These are phyloP conservation scores for Coracias cyanogaster DNA, from an alignment of 2,797 vertebrate genomes.

Conservation along the genomic window DNA sequence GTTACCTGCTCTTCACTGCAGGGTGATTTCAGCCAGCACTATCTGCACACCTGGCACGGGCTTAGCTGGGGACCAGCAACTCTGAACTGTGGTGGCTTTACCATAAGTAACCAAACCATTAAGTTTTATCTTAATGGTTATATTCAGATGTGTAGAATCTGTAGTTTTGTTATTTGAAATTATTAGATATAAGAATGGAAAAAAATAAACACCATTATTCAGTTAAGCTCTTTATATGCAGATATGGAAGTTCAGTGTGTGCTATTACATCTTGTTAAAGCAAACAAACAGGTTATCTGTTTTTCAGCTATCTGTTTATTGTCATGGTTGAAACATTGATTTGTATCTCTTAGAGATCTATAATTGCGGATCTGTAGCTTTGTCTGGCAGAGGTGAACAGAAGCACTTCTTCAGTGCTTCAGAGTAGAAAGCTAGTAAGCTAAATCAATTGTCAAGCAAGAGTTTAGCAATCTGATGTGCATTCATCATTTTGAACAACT, in stretches of 20 bases:
- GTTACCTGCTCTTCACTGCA: background rate
- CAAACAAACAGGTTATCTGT: background rate
- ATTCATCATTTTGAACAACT: background rate
- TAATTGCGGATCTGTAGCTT: background rate
- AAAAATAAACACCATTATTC: rapidly evolving
- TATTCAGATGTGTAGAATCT: background rate
- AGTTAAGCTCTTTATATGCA: background rate
- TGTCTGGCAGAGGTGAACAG: background rate
- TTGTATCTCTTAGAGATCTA: background rate
- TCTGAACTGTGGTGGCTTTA: background rate
- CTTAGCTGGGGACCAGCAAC: background rate
- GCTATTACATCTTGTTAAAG: background rate
- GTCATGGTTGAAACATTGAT: background rate
- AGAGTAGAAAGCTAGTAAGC: background rate
- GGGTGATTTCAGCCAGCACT: background rate
- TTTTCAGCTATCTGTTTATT: background rate
- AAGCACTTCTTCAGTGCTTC: background rate
- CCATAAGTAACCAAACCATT: background rate
- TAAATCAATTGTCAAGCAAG: background rate
- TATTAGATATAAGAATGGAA: background rate
- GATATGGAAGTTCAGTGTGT: background rate
- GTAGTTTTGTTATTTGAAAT: background rate
- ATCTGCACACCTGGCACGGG: no score
- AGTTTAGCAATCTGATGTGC: background rate
- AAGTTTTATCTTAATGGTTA: background rate